phyloP scores from a whole-genome alignment of 1,140 invertebrate species.

The Lepeophtheirus salmonis region DNA sequence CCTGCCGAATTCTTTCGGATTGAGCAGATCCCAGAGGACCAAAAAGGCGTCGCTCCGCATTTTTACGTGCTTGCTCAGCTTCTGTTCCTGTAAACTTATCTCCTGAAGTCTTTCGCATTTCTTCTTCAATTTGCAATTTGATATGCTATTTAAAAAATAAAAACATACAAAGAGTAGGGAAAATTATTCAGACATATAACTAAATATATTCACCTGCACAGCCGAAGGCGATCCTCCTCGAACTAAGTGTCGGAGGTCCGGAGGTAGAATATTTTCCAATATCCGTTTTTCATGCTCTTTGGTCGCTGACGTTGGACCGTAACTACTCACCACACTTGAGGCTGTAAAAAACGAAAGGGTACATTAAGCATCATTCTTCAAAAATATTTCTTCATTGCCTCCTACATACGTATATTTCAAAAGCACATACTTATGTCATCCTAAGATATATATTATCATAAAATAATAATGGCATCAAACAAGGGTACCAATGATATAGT shows the following conservation, averaged over 20 bases:
- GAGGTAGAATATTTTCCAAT: conserved; percentile 18
- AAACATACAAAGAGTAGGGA: not conserved
- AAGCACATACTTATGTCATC: too few species aligned
- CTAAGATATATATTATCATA: too few species aligned
- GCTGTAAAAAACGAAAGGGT: conserved; percentile 10
- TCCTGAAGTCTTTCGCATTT: conserved; percentile 2
- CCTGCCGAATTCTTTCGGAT: conserved; percentile 15
- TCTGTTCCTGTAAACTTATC: not conserved
- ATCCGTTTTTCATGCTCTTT: conserved; percentile 19
- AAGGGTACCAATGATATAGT: too few species aligned
- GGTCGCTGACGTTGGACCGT: conserved; percentile 9
- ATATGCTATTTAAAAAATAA: conserved; percentile 5
- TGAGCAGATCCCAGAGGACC: conserved; percentile 9
- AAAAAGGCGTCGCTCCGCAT: conserved; percentile 14
- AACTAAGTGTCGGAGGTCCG: conserved; percentile 16
- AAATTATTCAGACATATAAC: too few species aligned
- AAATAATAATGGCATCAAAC: too few species aligned
- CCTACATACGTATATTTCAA: too few species aligned
- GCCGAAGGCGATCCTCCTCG: conserved; percentile 3
- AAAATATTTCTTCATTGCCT: too few species aligned
- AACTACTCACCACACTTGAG: conserved; percentile 12
- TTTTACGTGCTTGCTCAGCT: conserved; percentile 6
- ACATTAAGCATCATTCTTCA: too few species aligned
- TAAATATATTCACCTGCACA: conserved; percentile 8
- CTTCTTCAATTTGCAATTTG: conserved; percentile 6